Evolutionary conservation across 2,113 vertebrate genomes (phyloP).

Genomic region (Erpornis zantholeuca): DNA sequence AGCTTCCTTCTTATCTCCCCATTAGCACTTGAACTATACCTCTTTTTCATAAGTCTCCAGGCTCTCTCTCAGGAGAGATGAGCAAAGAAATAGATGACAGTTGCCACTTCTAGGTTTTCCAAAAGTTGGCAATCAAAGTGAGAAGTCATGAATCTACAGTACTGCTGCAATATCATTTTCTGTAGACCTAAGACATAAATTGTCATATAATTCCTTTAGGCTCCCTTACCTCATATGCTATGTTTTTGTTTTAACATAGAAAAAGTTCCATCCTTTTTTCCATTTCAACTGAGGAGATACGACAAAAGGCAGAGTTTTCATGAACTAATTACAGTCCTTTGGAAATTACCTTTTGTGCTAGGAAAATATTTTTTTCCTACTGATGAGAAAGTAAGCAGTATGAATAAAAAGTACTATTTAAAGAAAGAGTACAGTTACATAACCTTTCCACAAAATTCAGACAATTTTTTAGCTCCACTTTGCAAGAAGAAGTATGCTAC

Average conservation of each 20-base stretch:
- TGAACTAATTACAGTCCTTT: slow-evolving; percentile 75
- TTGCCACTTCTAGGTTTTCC: slow-evolving; percentile 9
- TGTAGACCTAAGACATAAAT: slow-evolving; percentile 38
- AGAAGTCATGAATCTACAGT: slow-evolving; percentile 45
- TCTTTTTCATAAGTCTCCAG: slow-evolving; percentile 22
- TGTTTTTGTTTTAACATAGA: slow-evolving; percentile 58
- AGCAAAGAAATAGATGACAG: slow-evolving; percentile 25
- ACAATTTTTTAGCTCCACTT: slow-evolving; percentile 68
- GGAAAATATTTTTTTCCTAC: slow-evolving; percentile 63
- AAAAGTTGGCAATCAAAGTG: slow-evolving; percentile 57
- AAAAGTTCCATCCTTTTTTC: slow-evolving; percentile 63
- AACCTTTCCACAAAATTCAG: slow-evolving; percentile 79
- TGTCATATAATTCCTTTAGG: slow-evolving; percentile 30
- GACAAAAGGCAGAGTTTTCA: slow-evolving; percentile 72
- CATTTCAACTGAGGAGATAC: slow-evolving; percentile 43
- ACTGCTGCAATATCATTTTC: slow-evolving; percentile 38
- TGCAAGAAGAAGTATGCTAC: slow-evolving; percentile 29
- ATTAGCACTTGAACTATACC: slow-evolving; percentile 9
- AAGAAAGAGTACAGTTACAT: slow-evolving; percentile 81
- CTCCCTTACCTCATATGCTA: slow-evolving; percentile 31
- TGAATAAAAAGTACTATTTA: slow-evolving; percentile 80
- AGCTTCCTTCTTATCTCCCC: not conserved
- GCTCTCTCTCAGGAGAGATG: not conserved
- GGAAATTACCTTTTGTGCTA: slow-evolving; percentile 75
- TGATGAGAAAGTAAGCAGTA: slow-evolving; percentile 74